Percentiles rank a stretch among this genome's conserved stretches.
Conservation (phyloP, 2,113 vertebrate species). For the Malurus melanocephalus region DNA sequence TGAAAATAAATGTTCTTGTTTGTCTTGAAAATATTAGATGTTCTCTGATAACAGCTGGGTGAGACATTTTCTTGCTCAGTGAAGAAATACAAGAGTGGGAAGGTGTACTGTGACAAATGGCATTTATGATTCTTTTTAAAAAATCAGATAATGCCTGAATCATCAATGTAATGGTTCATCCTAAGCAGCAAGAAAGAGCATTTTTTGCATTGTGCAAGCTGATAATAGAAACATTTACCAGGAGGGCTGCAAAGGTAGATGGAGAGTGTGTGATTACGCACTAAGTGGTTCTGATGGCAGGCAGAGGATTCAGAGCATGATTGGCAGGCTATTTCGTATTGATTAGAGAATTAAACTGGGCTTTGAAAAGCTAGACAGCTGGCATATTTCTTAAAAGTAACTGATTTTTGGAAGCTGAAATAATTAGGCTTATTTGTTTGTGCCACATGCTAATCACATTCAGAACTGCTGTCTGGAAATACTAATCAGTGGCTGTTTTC, state of each 20-base stretch:
- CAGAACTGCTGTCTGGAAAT: background rate
- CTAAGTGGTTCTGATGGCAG: background rate
- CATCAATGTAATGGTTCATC: background rate
- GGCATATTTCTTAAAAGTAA: background rate
- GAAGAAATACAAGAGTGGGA: background rate
- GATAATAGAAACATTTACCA: background rate
- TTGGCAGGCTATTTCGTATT: background rate
- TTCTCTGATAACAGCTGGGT: background rate
- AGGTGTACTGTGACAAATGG: background rate
- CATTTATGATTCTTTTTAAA: background rate
- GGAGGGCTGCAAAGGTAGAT: background rate
- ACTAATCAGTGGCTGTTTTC: background rate
- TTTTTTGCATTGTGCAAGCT: background rate
- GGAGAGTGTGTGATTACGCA: background rate
- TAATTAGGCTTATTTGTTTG: background rate
- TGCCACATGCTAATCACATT: background rate
- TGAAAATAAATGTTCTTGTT: background rate
- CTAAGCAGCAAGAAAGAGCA: background rate
- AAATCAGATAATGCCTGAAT: background rate
- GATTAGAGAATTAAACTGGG: background rate
- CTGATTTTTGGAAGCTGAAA: background rate
- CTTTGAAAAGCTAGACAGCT: background rate
- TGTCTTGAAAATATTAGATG: background rate
- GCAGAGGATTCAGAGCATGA: background rate
- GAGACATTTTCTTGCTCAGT: background rate